phyloP scores from a whole-genome alignment of 1,140 invertebrate genomes.

The Micrasema longulum region DNA sequence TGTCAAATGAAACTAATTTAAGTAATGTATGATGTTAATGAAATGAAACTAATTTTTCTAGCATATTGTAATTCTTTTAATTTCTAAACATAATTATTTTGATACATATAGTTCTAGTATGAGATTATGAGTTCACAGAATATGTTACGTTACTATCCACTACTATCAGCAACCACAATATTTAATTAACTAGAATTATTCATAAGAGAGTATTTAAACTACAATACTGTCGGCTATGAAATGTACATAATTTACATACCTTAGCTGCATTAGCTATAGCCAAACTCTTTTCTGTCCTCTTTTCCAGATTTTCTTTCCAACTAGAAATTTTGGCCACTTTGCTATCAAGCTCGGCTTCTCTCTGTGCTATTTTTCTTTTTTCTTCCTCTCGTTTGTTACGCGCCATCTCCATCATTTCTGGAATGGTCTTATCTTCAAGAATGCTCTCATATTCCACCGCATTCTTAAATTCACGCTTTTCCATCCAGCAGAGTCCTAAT shows the following conservation, averaged over 20 bases:
- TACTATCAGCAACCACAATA: no score
- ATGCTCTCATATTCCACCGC: conserved; percentile 72
- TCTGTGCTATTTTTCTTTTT: conserved; percentile 61
- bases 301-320: conserved; percentile 75
- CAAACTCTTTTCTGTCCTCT: conserved; percentile 74
- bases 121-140: no score
- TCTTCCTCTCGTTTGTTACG: conserved; percentile 61
- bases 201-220: no score
- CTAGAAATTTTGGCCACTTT: conserved; percentile 74
- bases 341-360: conserved; percentile 71
- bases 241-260: conserved; percentile 57
- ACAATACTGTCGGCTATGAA: no score
- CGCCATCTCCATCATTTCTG: conserved; percentile 70
- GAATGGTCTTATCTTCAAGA: conserved; percentile 70
- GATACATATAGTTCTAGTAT: no score
- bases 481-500: conserved; percentile 71
- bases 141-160: no score
- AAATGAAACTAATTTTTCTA: no score
- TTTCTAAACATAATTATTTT: no score
- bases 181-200: no score
- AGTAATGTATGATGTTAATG: no score
- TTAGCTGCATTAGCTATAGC: conserved; percentile 72
- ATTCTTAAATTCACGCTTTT: conserved; percentile 69
- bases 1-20: no score
- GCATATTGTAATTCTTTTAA: no score